Base-by-base conservation (phyloP, 2,797 vertebrate genomes). In the Pachyuromys duprasi region DNA sequence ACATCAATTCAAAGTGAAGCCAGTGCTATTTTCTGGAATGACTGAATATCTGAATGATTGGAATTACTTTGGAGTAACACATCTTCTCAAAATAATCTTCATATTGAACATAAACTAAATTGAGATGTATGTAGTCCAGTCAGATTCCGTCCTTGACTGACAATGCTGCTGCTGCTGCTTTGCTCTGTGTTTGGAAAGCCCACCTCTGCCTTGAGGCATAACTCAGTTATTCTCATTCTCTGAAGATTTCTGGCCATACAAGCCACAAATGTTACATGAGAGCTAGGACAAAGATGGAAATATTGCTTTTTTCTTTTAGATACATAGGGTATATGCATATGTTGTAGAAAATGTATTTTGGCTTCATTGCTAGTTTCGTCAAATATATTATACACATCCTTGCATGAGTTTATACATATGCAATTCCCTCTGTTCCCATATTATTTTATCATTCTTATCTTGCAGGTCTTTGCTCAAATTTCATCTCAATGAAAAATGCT, bases 1-100 rank as follows among this genome's bases (percentile, higher is more conserved):
- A 89, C 89, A 87, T 62, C 89, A 36, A 96, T 95, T 97, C 14
- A 94, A 92, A 91, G 42, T 86, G 28, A n/a, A 93, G 81, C 24
- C 33, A 76, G 9, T 79, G n/a, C 33, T 88, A 70, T 94, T 95
- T 90, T 93, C 62, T 69, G 90, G 88, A 96, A 63, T 86, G 80
- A 89, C 4, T 75, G 45, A 95, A 90, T 45, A n/a, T n/a, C n/a
- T n/a, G n/a, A n/a, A n/a, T n/a, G n/a, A n/a, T n/a, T n/a, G n/a
- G n/a, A n/a, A n/a, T n/a, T n/a, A n/a, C n/a, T n/a, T n/a, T n/a
- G n/a, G n/a, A 95, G 13, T 95, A 96, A 93, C 49, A 39, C 13
- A 75, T 75, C 4, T 86, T 95, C 74, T 95, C 89, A 96, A 95
- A 95, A 45, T 78, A 81, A 87, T 92, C 11, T 82, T 82, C 88